Evolutionary conservation across 53 echinoderm and acorn worm species (phyloP).

Genomic region (Patiria pectinifera): DNA sequence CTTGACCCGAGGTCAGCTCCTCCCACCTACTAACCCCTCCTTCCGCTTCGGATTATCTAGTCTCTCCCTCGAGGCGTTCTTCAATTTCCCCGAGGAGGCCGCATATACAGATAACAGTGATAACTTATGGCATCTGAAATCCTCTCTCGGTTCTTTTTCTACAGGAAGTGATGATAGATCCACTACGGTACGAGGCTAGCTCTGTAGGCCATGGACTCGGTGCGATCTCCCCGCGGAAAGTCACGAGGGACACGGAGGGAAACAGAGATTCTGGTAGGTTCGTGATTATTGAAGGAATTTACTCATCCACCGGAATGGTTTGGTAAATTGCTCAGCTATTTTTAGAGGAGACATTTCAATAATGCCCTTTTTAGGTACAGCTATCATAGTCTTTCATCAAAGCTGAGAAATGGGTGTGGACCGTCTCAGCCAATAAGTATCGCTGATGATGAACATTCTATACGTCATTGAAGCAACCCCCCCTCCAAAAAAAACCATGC

Average conservation of each 20-base stretch:
- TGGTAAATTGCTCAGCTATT: not conserved
- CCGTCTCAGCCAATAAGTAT: too few relatives aligned
- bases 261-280: not conserved
- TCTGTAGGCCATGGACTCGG: not conserved
- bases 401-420: not conserved
- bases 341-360: not conserved
- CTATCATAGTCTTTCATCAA: not conserved
- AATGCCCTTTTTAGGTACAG: not conserved
- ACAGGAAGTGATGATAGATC: not conserved
- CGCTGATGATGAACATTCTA: too few relatives aligned
- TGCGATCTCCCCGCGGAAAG: not conserved
- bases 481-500: too few relatives aligned
- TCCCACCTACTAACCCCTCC: not conserved
- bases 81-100: not conserved
- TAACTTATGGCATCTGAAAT: not conserved
- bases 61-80: constrained; percentile 17
- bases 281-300: not conserved
- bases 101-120: not conserved
- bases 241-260: not conserved
- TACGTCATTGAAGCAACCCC: too few relatives aligned
- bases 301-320: not conserved
- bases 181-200: not conserved
- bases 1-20: not conserved
- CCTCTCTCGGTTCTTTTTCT: not conserved
- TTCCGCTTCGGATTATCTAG: constrained; percentile 23